A percentile compares a stretch with the other conserved stretches of the same genome.
Conservation (phyloP, 2,797 vertebrate species). For the Anabas testudineus region DNA sequence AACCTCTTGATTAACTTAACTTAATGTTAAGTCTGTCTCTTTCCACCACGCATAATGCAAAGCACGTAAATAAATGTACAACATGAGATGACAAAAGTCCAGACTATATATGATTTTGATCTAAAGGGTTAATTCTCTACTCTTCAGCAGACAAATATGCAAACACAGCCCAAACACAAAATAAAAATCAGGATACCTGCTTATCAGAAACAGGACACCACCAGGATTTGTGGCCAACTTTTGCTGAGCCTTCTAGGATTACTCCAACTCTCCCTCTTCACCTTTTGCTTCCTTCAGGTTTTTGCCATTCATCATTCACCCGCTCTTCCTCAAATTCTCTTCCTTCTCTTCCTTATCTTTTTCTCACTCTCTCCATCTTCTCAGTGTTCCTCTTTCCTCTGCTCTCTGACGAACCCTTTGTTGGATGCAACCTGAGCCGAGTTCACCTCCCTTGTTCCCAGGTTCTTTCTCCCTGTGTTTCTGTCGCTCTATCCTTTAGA, state of each 20-base stretch:
- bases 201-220: conserved; percentile 52
- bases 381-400: conserved; percentile 17
- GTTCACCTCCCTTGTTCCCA: conserved; percentile 72
- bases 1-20: not conserved
- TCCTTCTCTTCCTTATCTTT: conserved; percentile 16
- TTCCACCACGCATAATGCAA: no score
- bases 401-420: conserved; percentile 71
- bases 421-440: conserved; percentile 72
- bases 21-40: no score
- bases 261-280: conserved; percentile 34
- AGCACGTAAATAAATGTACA: not conserved
- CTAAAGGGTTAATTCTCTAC: not conserved
- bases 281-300: conserved; percentile 9
- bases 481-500: conserved; percentile 48
- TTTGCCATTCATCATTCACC: conserved; percentile 27
- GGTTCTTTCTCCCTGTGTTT: conserved; percentile 62
- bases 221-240: conserved; percentile 15
- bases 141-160: not conserved
- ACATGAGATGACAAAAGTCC: not conserved
- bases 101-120: not conserved
- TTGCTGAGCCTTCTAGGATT: conserved; percentile 27
- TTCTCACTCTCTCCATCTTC: conserved; percentile 29
- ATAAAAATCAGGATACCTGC: conserved; percentile 65
- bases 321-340: not conserved
- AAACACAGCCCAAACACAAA: not conserved